Conservation (phyloP, 2,797 vertebrate genomes). For the Danio jaintianensis region DNA sequence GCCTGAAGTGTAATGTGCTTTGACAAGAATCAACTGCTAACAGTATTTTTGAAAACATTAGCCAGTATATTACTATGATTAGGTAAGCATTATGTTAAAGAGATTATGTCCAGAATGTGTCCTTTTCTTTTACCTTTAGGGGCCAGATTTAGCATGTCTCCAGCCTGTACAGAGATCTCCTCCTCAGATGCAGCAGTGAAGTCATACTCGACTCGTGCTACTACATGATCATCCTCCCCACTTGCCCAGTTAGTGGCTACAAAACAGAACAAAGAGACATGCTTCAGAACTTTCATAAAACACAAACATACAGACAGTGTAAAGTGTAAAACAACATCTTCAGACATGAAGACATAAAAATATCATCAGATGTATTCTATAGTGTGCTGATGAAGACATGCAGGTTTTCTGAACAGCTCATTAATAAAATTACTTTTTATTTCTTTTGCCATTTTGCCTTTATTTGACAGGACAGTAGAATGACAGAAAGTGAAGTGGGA, state of each 20-base stretch:
- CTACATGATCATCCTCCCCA: constrained; percentile 94
- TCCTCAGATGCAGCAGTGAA: constrained; percentile 91
- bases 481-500: too few species aligned
- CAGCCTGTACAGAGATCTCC: constrained; percentile 90
- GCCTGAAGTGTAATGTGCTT: too few species aligned
- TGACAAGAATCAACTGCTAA: too few species aligned
- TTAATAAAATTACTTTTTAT: background rate
- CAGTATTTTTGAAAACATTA: background rate
- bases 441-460: too few species aligned
- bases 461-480: too few species aligned
- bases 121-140: constrained; percentile 86
- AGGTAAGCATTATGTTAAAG: too few species aligned
- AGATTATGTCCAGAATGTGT: background rate
- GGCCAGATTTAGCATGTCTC: constrained; percentile 94
- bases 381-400: background rate
- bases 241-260: constrained; percentile 87
- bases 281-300: background rate
- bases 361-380: background rate
- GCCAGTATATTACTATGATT: too few species aligned
- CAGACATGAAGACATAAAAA: background rate
- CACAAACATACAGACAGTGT: background rate
- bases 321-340: background rate
- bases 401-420: background rate
- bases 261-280: constrained; percentile 50
- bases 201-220: constrained; percentile 94